Conservation (phyloP, 2,888 invertebrate species). For the Plagodis dolabraria region DNA sequence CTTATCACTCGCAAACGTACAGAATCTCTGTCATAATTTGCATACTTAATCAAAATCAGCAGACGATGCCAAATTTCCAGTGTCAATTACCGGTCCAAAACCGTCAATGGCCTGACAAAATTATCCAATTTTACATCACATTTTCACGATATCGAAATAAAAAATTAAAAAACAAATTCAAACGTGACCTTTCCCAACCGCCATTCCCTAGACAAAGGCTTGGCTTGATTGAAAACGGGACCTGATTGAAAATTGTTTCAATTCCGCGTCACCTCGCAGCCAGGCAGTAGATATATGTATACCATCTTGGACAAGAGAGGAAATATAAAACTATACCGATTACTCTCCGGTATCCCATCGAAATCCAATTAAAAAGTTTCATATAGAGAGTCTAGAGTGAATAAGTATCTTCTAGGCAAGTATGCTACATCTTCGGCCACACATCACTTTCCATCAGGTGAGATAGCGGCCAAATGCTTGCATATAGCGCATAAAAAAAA, state of each 20-base stretch:
- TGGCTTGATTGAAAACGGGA: conserved; percentile 26
- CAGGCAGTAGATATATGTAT: neutral
- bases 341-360: conserved; percentile 17
- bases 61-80: too few relatives aligned
- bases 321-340: conserved; percentile 20
- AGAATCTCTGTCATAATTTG: too few relatives aligned
- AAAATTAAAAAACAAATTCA: conserved; percentile 5
- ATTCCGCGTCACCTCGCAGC: conserved; percentile 6
- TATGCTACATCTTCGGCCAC: too few relatives aligned
- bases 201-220: conserved; percentile 20
- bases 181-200: conserved; percentile 18
- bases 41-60: too few relatives aligned
- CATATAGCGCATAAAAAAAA: too few relatives aligned
- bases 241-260: conserved; percentile 22
- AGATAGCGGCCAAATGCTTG: too few relatives aligned
- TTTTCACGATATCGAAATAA: neutral
- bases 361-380: conserved; percentile 39
- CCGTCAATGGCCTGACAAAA: too few relatives aligned
- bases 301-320: conserved; percentile 17
- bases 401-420: too few relatives aligned
- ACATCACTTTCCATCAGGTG: too few relatives aligned
- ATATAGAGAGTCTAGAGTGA: conserved; percentile 12
- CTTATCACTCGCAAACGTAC: too few relatives aligned
- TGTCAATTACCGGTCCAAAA: too few relatives aligned
- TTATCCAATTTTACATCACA: neutral